Evolutionary conservation across 1,140 invertebrate genomes (phyloP).

Genomic region (Ridgeia piscesae): DNA sequence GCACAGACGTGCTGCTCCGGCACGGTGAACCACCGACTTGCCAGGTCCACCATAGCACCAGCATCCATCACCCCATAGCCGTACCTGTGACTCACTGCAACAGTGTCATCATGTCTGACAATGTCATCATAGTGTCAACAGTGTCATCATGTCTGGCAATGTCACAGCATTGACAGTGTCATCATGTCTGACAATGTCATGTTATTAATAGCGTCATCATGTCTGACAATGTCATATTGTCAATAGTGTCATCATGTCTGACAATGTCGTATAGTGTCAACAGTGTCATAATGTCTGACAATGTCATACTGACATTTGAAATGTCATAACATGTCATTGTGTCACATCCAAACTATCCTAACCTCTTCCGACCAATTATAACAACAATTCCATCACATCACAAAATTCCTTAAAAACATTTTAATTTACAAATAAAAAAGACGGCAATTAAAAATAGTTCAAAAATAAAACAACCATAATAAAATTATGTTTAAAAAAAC

Average conservation of each 20-base stretch:
- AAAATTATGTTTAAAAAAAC: background rate
- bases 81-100: slow-evolving; percentile 36
- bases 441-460: background rate
- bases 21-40: slow-evolving; percentile 81
- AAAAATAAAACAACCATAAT: background rate
- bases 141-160: background rate
- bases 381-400: background rate
- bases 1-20: slow-evolving; percentile 72
- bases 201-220: no score
- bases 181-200: no score
- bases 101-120: background rate
- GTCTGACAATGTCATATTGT: no score
- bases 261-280: no score
- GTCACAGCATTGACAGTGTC: background rate
- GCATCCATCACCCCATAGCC: slow-evolving; percentile 97
- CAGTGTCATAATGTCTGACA: background rate
- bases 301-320: background rate
- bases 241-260: no score
- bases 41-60: slow-evolving; percentile 85
- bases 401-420: background rate
- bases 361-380: background rate
- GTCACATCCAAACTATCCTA: background rate
- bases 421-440: background rate
- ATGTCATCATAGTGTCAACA: background rate
- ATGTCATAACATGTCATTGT: background rate